A percentile compares a stretch with the other conserved stretches of the same genome.
phyloP scores from a whole-genome alignment of 2,113 vertebrate species.

The Vulpes vulpes region DNA sequence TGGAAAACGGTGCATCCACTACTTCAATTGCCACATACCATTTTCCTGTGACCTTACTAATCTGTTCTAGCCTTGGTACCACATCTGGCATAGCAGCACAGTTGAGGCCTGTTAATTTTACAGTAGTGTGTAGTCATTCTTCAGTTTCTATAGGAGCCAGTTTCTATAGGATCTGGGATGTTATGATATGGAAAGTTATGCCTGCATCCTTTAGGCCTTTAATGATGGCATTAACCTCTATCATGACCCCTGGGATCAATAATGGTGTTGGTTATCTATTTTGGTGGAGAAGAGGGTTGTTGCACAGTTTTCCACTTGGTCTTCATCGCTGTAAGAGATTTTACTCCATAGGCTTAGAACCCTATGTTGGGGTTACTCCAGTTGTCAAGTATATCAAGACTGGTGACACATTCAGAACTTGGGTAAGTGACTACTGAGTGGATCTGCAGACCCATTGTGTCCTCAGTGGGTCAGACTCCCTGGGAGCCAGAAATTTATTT shows the following conservation, averaged over 20 bases:
- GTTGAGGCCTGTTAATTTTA: background rate
- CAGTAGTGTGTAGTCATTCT: background rate
- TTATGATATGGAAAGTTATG: background rate
- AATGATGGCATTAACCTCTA: background rate
- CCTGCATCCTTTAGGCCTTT: background rate
- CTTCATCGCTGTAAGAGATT: background rate
- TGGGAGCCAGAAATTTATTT: background rate
- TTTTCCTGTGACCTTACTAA: background rate
- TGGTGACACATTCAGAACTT: background rate
- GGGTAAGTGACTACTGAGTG: background rate
- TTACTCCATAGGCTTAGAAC: background rate
- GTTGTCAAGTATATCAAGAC: background rate
- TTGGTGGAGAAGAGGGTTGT: background rate
- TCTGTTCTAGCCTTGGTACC: background rate
- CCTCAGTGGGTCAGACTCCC: background rate
- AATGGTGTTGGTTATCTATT: background rate
- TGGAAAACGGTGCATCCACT: background rate
- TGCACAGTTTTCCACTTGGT: background rate
- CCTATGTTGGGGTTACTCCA: background rate
- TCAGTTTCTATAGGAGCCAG: background rate
- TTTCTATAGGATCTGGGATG: too few relatives aligned
- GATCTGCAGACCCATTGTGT: background rate
- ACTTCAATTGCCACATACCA: background rate
- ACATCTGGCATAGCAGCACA: background rate
- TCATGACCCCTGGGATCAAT: background rate